These are phyloP conservation scores for Barnardius zonarius DNA, from an alignment of 2,113 vertebrate species.

Conservation along the genomic window DNA sequence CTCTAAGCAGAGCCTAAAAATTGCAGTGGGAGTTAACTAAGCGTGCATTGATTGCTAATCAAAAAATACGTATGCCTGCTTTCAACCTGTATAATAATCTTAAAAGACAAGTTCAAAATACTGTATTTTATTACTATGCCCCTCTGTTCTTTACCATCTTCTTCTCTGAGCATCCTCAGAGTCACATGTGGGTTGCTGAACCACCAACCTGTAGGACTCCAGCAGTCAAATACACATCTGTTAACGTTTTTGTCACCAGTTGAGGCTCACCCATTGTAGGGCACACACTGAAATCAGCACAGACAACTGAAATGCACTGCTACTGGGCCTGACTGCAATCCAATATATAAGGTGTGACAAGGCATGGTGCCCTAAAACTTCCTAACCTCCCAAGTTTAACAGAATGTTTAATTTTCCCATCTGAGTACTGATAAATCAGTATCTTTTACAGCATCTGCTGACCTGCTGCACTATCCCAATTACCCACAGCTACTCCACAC, in stretches of 20 bases:
- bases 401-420: neutral
- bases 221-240: neutral
- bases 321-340: neutral
- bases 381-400: neutral
- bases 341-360: neutral
- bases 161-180: neutral
- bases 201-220: neutral
- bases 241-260: neutral
- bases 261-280: neutral
- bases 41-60: neutral
- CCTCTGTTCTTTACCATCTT: neutral
- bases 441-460: constrained; percentile 16
- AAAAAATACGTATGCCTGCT: neutral
- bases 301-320: neutral
- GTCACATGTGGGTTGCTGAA: neutral
- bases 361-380: neutral
- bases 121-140: neutral
- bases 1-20: neutral
- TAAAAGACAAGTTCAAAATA: neutral
- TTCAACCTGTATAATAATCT: neutral
- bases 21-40: neutral
- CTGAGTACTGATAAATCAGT: neutral
- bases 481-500: neutral
- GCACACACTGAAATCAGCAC: neutral
- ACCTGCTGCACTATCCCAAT: neutral